phyloP scores from a whole-genome alignment of 2,113 vertebrate species.

The Lota lota region DNA sequence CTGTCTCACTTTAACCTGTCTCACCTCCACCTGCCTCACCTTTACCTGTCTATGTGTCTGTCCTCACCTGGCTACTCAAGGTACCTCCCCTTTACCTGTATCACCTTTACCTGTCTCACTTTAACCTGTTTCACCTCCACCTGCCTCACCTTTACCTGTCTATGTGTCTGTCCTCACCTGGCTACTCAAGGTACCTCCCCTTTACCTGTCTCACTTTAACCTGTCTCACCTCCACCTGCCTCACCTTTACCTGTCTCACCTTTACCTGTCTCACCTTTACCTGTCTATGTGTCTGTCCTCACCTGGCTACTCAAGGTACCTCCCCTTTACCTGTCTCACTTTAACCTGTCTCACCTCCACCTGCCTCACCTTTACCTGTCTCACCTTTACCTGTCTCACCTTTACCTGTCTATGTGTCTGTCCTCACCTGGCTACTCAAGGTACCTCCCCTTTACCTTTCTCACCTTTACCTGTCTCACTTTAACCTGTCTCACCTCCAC shows the following conservation, averaged over 20 bases:
- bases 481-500: not conserved
- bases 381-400: not conserved
- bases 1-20: not conserved
- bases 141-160: not conserved
- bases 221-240: not conserved
- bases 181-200: constrained; percentile 57
- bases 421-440: not conserved
- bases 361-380: constrained; percentile 26
- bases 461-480: not conserved
- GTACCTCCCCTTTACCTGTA: too few relatives aligned
- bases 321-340: not conserved
- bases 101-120: too few relatives aligned
- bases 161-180: constrained; percentile 77
- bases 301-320: not conserved
- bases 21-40: too few relatives aligned
- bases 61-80: too few relatives aligned
- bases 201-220: not conserved
- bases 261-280: not conserved
- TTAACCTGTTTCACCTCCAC: not conserved
- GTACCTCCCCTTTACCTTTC: not conserved
- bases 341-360: too few relatives aligned
- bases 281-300: too few relatives aligned
- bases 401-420: not conserved
- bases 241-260: not conserved
- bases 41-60: not conserved